Percentiles rank a stretch among this genome's conserved stretches.
Conservation (phyloP, 2,797 vertebrate genomes). For the Takifugu ocellatus region DNA sequence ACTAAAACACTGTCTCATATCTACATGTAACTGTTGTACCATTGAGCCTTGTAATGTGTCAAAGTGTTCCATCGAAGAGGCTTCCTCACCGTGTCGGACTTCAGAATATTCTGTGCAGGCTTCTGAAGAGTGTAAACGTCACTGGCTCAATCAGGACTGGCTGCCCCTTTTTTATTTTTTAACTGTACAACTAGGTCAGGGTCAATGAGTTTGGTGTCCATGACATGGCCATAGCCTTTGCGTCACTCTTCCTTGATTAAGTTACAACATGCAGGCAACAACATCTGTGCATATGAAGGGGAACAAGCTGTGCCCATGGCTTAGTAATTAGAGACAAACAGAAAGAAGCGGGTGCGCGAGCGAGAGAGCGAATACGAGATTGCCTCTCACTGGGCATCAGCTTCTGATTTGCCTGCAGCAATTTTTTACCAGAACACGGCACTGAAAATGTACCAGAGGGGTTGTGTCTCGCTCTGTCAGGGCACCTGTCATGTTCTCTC, state of each 20-base stretch:
- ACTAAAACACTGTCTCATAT: constrained; percentile 16
- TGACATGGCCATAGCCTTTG: constrained; percentile 49
- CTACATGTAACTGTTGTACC: too few species aligned
- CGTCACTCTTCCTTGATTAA: constrained; percentile 67
- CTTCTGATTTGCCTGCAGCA: constrained; percentile 57
- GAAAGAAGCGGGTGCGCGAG: constrained; percentile 41
- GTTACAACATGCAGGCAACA: constrained; percentile 58
- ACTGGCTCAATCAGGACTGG: constrained; percentile 10
- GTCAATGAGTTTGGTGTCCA: constrained; percentile 41
- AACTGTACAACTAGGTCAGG: constrained; percentile 36
- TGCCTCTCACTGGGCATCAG: constrained; percentile 52
- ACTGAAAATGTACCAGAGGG: constrained; percentile 64
- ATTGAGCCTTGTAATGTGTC: too few species aligned
- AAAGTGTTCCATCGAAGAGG: too few species aligned
- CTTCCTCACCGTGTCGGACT: too few species aligned
- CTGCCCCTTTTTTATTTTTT: constrained; percentile 14
- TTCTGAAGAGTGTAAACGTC: not conserved
- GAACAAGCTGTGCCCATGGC: constrained; percentile 72
- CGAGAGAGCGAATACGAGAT: constrained; percentile 32
- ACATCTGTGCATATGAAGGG: constrained; percentile 54
- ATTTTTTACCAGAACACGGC: constrained; percentile 47
- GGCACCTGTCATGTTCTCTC: constrained; percentile 25
- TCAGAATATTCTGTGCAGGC: too few species aligned
- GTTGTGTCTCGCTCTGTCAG: constrained; percentile 32
- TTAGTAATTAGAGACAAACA: constrained; percentile 67